Conservation (phyloP, 2,888 invertebrate genomes). For the Calameuta pallipes region DNA sequence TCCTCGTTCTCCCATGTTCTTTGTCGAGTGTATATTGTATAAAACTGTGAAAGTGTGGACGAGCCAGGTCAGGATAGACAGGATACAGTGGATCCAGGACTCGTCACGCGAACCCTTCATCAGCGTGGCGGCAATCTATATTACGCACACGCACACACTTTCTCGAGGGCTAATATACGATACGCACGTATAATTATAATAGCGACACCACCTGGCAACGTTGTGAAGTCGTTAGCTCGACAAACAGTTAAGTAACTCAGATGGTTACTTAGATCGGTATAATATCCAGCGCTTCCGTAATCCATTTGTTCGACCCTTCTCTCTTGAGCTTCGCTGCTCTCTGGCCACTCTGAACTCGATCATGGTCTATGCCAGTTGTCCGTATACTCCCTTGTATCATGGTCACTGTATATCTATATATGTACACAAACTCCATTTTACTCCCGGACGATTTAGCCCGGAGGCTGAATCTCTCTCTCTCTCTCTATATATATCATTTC, state of each 20-base stretch:
- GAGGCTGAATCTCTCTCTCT: neutral
- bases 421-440: neutral
- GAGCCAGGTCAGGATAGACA: conserved; percentile 47
- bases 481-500: conserved; percentile 25
- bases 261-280: conserved; percentile 47
- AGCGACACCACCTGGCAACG: conserved; percentile 58
- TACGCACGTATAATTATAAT: conserved; percentile 52
- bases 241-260: conserved; percentile 53
- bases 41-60: conserved; percentile 52
- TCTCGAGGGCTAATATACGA: conserved; percentile 18
- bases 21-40: conserved; percentile 5
- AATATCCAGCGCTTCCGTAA: conserved; percentile 53
- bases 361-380: neutral
- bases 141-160: conserved; percentile 47
- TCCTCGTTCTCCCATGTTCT: conserved; percentile 1
- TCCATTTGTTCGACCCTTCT: conserved; percentile 44
- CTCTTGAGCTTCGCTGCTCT: neutral
- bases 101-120: conserved; percentile 66
- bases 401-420: neutral
- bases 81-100: conserved; percentile 42
- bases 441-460: conserved; percentile 16
- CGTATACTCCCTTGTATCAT: neutral
- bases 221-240: conserved; percentile 56
- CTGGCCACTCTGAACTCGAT: neutral
- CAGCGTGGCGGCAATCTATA: conserved; percentile 60